phyloP scores from a whole-genome alignment of 1,140 invertebrate genomes.

The Scaptomyza graminum region DNA sequence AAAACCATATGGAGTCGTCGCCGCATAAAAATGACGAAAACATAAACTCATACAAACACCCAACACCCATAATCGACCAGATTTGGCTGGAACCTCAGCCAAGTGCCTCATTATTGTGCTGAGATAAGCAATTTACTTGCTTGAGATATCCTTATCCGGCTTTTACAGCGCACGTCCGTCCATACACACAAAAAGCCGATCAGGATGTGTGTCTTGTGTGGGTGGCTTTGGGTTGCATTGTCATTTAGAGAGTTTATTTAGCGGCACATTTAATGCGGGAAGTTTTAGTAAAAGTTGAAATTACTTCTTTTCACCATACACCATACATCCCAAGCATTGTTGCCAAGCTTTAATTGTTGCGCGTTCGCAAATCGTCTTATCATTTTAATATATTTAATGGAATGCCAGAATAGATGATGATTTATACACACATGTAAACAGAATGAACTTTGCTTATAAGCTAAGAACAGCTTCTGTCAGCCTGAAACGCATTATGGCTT shows the following conservation, averaged over 20 bases:
- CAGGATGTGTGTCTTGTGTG: conserved; percentile 1
- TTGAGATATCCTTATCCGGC: conserved; percentile 68
- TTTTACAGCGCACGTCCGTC: conserved; percentile 30
- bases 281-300: conserved; percentile 54
- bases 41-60: conserved; percentile 14
- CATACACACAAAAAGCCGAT: conserved; percentile 9
- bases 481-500: neutral
- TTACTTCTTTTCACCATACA: conserved; percentile 44
- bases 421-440: neutral
- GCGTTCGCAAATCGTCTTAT: conserved; percentile 22
- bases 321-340: conserved; percentile 14
- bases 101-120: conserved; percentile 65
- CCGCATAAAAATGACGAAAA: conserved; percentile 18
- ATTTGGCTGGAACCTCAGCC: conserved; percentile 5
- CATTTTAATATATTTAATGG: conserved; percentile 34
- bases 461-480: neutral
- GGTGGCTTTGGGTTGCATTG: neutral
- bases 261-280: conserved; percentile 50
- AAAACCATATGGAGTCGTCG: conserved; percentile 7
- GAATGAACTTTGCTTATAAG: neutral
- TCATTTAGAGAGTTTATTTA: conserved; percentile 50
- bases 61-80: neutral
- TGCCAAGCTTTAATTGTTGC: conserved; percentile 51
- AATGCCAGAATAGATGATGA: conserved; percentile 19
- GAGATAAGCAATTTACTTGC: conserved; percentile 74